Base-by-base conservation (phyloP, 2,888 invertebrate species). In the Leptothorax acervorum region DNA sequence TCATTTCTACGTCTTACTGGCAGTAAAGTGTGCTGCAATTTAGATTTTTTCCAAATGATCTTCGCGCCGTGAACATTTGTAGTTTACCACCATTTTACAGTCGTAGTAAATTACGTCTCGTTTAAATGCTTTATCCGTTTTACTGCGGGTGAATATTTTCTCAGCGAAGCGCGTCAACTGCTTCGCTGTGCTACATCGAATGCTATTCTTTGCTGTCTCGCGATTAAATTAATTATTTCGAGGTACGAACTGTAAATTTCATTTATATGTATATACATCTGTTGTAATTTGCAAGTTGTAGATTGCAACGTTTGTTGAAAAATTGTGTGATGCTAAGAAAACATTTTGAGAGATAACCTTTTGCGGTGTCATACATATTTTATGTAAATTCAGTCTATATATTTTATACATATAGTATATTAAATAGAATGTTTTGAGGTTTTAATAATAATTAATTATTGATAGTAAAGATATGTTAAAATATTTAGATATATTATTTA, bases 211-310 rank as follows among this genome's bases (percentile, higher is more conserved):
- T 5, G 18, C n/a, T 31, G 12, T n/a, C n/a, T 60, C 8, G 31
- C 23, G 45, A 74, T 62, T 74, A 62, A 74, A 74, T 62, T 74
- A 74, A 62, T 74, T 73, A 42, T 73, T 57, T 60, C 18, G 42
- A 65, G 63, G 23, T 42, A 42, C 63, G 63, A 11, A n/a, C 8
- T 57, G 42, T 45, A 15, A 45, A 74, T 60, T 75, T 63, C n/a
- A 75, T 63, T 75, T 18, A 39, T 18, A 45, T 55, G 12, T 6
- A 39, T n/a, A 63, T 62, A 15, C 15, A 35, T 63, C 35, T 75
- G n/a, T 75, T 63, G 48, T 60, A 60, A 28, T 31, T 42, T 12
- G 5, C 63, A 42, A 63, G 23, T 42, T 23, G 42, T 65, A 42
- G 23, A 65, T 45, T 28, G 42, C 31, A 42, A 12, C 42, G n/a